These are phyloP conservation scores for Numida meleagris DNA, from an alignment of 2,113 vertebrate species.

Conservation along the genomic window DNA sequence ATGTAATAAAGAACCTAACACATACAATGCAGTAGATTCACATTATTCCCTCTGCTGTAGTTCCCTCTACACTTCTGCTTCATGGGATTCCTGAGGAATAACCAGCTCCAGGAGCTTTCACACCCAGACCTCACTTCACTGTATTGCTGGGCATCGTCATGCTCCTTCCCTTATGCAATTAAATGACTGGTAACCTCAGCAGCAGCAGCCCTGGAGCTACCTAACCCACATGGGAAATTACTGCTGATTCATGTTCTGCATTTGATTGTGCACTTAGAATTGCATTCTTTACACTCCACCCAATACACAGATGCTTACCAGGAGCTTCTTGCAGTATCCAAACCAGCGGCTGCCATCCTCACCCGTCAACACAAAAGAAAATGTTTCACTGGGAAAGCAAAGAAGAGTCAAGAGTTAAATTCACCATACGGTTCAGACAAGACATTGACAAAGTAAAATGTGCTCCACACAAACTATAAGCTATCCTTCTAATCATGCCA, in stretches of 20 bases:
- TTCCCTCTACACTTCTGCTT: neutral
- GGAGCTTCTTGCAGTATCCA: conserved; percentile 96
- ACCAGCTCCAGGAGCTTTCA: neutral
- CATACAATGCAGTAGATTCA: neutral
- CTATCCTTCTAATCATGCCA: neutral
- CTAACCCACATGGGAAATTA: neutral
- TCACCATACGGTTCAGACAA: neutral
- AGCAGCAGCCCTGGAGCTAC: neutral
- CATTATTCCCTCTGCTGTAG: neutral
- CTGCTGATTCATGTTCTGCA: accelerated
- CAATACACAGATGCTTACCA: conserved; percentile 84
- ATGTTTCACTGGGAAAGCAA: conserved; percentile 87
- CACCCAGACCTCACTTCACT: neutral
- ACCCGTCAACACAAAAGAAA: conserved; percentile 96
- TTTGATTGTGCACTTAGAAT: neutral
- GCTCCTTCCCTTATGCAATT: neutral
- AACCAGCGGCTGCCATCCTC: conserved; percentile 98
- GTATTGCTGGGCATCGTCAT: neutral
- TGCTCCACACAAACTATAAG: neutral
- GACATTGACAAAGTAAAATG: neutral
- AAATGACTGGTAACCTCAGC: neutral
- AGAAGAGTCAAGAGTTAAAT: conserved; percentile 2
- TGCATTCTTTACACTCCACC: neutral
- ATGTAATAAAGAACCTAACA: neutral
- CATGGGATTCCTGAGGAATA: neutral